Conservation (phyloP, 2,888 invertebrate species). For the Isoperla grammatica region DNA sequence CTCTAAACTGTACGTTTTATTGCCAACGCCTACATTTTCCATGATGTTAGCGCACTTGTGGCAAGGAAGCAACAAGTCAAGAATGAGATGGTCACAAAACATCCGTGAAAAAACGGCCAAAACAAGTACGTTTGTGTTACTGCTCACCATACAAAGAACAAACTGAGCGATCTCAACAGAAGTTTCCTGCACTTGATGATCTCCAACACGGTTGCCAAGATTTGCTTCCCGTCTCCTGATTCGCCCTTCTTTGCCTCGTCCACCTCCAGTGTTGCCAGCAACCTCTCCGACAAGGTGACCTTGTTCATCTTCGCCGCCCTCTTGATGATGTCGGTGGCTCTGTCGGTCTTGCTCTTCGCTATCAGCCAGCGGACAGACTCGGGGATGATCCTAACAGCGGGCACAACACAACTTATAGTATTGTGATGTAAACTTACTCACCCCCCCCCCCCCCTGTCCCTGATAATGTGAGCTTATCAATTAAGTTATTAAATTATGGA, state of each 20-base stretch:
- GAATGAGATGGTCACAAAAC: too few species aligned
- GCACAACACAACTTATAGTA: constrained; percentile 2
- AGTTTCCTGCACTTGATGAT: constrained; percentile 46
- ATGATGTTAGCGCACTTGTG: too few species aligned
- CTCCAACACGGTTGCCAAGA: constrained; percentile 38
- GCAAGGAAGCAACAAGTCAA: too few species aligned
- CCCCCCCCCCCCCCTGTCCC: too few species aligned
- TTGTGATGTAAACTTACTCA: too few species aligned
- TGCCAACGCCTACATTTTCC: too few species aligned
- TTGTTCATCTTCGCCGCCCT: constrained; percentile 53
- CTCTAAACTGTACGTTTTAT: too few species aligned
- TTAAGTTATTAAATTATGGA: too few species aligned
- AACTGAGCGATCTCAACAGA: constrained; percentile 44
- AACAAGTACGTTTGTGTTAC: too few species aligned
- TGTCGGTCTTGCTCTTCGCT: constrained; percentile 49
- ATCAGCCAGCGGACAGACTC: constrained; percentile 63
- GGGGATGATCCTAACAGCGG: constrained; percentile 51
- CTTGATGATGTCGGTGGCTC: constrained; percentile 51
- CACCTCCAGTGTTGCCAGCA: constrained; percentile 45
- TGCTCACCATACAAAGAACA: constrained; percentile 50
- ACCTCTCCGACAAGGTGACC: constrained; percentile 34
- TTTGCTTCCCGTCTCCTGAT: constrained; percentile 6
- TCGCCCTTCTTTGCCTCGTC: constrained; percentile 15
- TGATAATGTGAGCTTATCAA: too few species aligned
- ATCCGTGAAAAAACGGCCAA: too few species aligned